A percentile compares a stretch with the other conserved stretches of the same genome.
Conservation (phyloP, 2,797 vertebrate species). For the Sebastes goodei region DNA sequence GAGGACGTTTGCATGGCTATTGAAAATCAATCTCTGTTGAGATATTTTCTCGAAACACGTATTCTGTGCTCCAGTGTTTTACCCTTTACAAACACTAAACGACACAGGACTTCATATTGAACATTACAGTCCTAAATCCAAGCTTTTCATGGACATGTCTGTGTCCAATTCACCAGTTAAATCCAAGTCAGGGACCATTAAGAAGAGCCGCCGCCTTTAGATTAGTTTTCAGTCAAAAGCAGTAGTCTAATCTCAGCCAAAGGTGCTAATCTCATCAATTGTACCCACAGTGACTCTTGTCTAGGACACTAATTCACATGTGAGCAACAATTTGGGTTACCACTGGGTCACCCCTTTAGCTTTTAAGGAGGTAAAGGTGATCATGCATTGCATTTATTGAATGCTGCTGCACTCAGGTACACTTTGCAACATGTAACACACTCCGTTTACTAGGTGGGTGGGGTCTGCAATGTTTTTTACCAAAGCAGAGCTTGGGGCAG, state of each 20-base stretch:
- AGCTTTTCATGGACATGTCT: slow-evolving; percentile 22
- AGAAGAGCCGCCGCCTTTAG: slow-evolving; percentile 15
- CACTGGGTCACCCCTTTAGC: background rate
- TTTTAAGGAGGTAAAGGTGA: no score
- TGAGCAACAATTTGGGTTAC: background rate
- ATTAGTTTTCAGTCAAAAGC: slow-evolving; percentile 38
- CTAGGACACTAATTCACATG: background rate
- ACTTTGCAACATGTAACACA: background rate
- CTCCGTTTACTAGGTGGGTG: slow-evolving; percentile 16
- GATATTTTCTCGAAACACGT: background rate
- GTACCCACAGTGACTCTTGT: background rate
- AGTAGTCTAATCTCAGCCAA: slow-evolving; percentile 43
- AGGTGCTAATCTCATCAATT: slow-evolving; percentile 62
- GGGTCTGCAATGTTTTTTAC: slow-evolving; percentile 28
- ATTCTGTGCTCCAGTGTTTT: no score
- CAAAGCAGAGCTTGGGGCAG: slow-evolving; percentile 8
- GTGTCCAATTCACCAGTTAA: slow-evolving; percentile 52
- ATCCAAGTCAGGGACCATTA: slow-evolving; percentile 51
- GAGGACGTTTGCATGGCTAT: no score
- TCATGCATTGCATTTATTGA: background rate
- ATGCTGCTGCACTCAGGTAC: background rate
- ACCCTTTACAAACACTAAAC: no score
- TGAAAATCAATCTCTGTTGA: slow-evolving; percentile 68
- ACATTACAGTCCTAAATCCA: background rate
- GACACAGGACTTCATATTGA: no score